These are phyloP conservation scores for Mormyrops boulengeri DNA, from an alignment of 2,797 vertebrate species.

Conservation along the genomic window DNA sequence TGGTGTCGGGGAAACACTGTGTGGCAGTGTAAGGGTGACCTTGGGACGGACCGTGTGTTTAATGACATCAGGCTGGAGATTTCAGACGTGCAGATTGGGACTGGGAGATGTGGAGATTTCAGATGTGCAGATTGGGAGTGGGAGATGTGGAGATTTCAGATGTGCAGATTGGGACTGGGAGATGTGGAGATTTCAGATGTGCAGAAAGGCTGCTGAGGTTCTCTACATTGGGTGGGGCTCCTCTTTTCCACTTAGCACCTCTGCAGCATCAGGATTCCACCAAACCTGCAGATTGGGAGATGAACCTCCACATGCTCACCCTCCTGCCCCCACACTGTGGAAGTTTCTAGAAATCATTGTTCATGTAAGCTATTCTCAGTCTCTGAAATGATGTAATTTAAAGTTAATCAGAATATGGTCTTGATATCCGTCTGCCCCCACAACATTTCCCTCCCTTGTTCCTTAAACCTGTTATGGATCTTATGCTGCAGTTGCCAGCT, in stretches of 20 bases:
- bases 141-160: neutral
- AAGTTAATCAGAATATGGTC: neutral
- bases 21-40: neutral
- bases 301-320: neutral
- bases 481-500: neutral
- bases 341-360: neutral
- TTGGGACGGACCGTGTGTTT: neutral
- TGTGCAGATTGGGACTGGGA: neutral
- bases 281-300: neutral
- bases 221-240: neutral
- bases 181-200: neutral
- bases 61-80: neutral
- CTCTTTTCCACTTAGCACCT: neutral
- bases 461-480: neutral
- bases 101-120: neutral
- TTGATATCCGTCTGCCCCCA: neutral
- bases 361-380: neutral
- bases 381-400: neutral
- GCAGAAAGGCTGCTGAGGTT: neutral
- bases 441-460: neutral
- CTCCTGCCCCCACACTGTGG: neutral
- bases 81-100: neutral
- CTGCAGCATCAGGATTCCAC: neutral
- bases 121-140: neutral
- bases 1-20: neutral